Evolutionary conservation across 1,140 invertebrate species (phyloP).

Genomic region (Orchesella cincta): DNA sequence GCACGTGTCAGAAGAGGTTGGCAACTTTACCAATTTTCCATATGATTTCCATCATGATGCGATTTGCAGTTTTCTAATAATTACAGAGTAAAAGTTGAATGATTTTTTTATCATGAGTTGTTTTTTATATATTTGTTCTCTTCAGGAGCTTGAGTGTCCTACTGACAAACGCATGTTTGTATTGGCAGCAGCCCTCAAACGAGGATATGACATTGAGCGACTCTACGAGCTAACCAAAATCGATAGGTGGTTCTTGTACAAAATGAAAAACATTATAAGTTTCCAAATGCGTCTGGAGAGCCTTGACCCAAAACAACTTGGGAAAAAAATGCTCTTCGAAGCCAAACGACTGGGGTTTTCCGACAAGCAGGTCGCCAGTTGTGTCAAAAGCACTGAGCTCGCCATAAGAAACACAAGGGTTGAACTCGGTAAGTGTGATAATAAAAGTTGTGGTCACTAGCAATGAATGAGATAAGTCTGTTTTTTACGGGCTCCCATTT

Average conservation of each 20-base stretch:
- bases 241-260: conserved; percentile 93
- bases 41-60: background rate
- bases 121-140: conserved; percentile 4
- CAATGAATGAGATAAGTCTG: too few species aligned
- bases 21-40: background rate
- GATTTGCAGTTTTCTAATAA: too few species aligned
- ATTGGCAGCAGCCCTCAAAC: conserved; percentile 84
- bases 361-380: conserved; percentile 91
- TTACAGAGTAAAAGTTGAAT: background rate
- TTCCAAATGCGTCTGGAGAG: conserved; percentile 68
- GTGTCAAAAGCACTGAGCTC: conserved; percentile 82
- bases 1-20: conserved; percentile 70
- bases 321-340: conserved; percentile 66
- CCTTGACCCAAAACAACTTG: conserved; percentile 63
- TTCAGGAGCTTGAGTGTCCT: conserved; percentile 80
- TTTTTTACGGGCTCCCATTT: too few species aligned
- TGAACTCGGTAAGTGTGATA: conserved; percentile 61
- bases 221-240: conserved; percentile 94
- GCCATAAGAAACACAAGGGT: conserved; percentile 73
- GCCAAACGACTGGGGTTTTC: conserved; percentile 96
- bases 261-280: conserved; percentile 89
- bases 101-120: background rate
- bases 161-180: conserved; percentile 98
- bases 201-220: conserved; percentile 76
- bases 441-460: conserved; percentile 10